Conservation (phyloP, 2,888 invertebrate genomes). For the Scelioninae gen. 1 region DNA sequence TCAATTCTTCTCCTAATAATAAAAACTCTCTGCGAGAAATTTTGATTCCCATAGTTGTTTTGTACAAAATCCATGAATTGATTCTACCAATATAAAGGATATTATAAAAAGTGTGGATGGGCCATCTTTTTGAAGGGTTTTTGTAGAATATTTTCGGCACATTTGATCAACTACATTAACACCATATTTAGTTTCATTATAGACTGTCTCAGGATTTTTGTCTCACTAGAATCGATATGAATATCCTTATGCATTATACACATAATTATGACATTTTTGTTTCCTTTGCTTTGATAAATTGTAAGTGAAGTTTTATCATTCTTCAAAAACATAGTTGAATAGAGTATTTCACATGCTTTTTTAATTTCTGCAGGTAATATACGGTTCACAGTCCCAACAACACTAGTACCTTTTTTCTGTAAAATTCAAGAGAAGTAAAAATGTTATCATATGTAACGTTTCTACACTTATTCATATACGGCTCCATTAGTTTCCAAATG, state of each 20-base stretch:
- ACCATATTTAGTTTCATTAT: too few relatives aligned
- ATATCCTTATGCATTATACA: background rate
- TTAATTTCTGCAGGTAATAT: slow-evolving; percentile 18
- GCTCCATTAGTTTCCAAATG: slow-evolving; percentile 66
- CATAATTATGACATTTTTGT: background rate
- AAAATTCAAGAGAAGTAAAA: slow-evolving; percentile 51
- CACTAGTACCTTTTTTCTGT: slow-evolving; percentile 21
- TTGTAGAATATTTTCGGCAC: too few relatives aligned
- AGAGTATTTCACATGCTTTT: slow-evolving; percentile 14
- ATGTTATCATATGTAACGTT: slow-evolving; percentile 56
- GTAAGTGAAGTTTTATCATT: slow-evolving; percentile 8
- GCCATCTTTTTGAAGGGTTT: too few relatives aligned
- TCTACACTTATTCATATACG: slow-evolving; percentile 54
- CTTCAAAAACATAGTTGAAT: slow-evolving; percentile 13
- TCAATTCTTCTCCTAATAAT: too few relatives aligned
- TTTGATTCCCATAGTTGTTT: too few relatives aligned
- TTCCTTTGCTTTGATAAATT: slow-evolving; percentile 23
- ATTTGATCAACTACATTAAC: too few relatives aligned
- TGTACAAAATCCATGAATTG: too few relatives aligned
- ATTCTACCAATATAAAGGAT: too few relatives aligned
- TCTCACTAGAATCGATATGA: background rate
- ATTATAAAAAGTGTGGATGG: too few relatives aligned
- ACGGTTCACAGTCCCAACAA: slow-evolving; percentile 44
- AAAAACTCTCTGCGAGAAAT: too few relatives aligned
- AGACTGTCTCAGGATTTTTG: too few relatives aligned